Evolutionary conservation across 2,797 vertebrate species (phyloP), one percentile per base, ranked within the genome.

Genomic region (Linurgus olivaceus): DNA sequence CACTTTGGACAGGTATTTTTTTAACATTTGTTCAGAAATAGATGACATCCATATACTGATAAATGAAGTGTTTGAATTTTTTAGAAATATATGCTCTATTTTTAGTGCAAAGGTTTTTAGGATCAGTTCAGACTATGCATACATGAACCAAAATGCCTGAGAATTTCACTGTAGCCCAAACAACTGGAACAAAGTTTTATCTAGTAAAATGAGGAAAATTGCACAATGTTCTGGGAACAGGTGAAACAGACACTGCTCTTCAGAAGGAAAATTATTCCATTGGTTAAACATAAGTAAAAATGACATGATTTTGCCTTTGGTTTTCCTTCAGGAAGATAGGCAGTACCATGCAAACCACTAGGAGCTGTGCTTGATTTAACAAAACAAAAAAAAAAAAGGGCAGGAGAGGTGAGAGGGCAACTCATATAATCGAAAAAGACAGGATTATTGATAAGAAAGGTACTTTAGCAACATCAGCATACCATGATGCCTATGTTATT

Each of bases 1-100:
- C 98, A 98, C 91, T 98, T 98, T 74, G 99, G 99, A 97, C 99
- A 99, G 98, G 98, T 99, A 97, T 59, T 23, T 71, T 93, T 65
- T 70, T 35, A 78, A 79, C 21, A 40, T 7, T n/a, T 78, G 5
- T 45, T 88, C 44, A 73, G 54, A 88, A 88, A 44, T 4, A 68
- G 33, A 31, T 51, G 15, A 13, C 24, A 59, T 54, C 42, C 17
- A 31, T 58, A 33, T n/a, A 55, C 0, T 2, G n/a, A 87, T 29
- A 75, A 91, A 74, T n/a, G 11, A 65, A 66, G 4, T 4, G 3
- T 21, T 26, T 38, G 3, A 29, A 14, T 48, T 73, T 87, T 85
- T 93, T 59, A 71, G 26, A 85, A 94, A 86, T 58, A 1, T 13
- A n/a, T 74, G 9, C 12, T 77, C 12, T 47, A 17, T 35, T 94